phyloP scores from a whole-genome alignment of 1,140 invertebrate species.

The Dendroctonus valens region DNA sequence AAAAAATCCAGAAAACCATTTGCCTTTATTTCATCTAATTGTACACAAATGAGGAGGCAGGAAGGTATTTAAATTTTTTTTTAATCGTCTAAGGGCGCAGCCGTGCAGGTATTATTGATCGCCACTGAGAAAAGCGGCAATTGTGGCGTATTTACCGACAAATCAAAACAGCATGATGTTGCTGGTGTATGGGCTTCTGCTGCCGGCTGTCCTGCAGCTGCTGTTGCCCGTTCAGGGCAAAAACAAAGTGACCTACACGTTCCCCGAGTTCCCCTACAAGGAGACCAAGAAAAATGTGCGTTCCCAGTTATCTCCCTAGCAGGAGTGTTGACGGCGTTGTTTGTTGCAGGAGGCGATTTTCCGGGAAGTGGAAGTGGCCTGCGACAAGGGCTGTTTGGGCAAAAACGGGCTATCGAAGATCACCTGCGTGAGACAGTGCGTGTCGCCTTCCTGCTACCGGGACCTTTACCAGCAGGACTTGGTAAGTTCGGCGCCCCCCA shows the following conservation, averaged over 20 bases:
- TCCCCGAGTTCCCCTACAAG: constrained; percentile 82
- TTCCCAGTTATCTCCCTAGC: constrained; percentile 30
- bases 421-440: constrained; percentile 74
- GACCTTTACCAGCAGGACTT: constrained; percentile 75
- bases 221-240: neutral
- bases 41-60: no score
- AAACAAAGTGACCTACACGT: constrained; percentile 60
- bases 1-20: no score
- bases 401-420: constrained; percentile 61
- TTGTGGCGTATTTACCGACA: no score
- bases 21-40: no score
- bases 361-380: constrained; percentile 73
- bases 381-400: constrained; percentile 68
- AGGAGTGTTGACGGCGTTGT: neutral
- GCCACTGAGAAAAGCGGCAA: no score
- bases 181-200: neutral
- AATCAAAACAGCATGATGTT: no score
- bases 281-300: constrained; percentile 79
- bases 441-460: constrained; percentile 76
- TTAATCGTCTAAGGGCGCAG: no score
- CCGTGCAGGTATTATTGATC: no score
- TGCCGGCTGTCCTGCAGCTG: neutral
- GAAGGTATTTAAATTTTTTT: no score
- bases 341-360: constrained; percentile 69
- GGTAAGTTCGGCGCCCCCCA: constrained; percentile 52